Conservation (phyloP, 2,113 vertebrate species). For the Tautogolabrus adspersus region DNA sequence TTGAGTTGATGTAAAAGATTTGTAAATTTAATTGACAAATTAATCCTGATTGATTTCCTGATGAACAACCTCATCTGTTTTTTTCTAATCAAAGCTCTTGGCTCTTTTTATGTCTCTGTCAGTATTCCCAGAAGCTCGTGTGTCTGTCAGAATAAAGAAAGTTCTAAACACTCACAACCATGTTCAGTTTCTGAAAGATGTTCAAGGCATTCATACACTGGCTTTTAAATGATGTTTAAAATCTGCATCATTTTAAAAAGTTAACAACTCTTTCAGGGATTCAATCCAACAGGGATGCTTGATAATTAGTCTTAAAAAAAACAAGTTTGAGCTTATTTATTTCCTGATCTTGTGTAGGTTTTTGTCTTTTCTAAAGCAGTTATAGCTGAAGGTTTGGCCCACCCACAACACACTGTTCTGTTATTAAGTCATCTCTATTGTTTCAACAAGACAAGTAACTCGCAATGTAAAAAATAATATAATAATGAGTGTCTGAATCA, state of each 20-base stretch:
- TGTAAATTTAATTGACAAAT: background rate
- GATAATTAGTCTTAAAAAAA: background rate
- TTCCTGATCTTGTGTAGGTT: no score
- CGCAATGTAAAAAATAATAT: no score
- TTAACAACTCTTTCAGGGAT: background rate
- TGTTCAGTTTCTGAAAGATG: constrained; percentile 10
- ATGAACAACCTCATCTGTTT: no score
- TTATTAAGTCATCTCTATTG: no score
- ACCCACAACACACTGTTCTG: background rate
- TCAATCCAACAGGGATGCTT: background rate
- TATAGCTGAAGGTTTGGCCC: background rate
- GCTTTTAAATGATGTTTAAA: background rate
- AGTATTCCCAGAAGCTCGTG: background rate
- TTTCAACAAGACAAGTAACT: no score
- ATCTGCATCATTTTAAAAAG: background rate
- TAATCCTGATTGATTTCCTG: no score
- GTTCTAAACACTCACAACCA: constrained; percentile 13
- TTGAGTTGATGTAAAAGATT: background rate
- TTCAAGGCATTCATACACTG: constrained; percentile 8
- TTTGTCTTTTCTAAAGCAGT: background rate
- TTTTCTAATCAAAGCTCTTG: no score
- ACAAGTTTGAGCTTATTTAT: no score
- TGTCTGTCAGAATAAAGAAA: constrained; percentile 5
- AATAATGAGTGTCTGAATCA: no score
- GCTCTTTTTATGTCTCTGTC: background rate